These are phyloP conservation scores for Malurus cyaneus DNA, from an alignment of 2,113 vertebrate species.

Conservation along the genomic window DNA sequence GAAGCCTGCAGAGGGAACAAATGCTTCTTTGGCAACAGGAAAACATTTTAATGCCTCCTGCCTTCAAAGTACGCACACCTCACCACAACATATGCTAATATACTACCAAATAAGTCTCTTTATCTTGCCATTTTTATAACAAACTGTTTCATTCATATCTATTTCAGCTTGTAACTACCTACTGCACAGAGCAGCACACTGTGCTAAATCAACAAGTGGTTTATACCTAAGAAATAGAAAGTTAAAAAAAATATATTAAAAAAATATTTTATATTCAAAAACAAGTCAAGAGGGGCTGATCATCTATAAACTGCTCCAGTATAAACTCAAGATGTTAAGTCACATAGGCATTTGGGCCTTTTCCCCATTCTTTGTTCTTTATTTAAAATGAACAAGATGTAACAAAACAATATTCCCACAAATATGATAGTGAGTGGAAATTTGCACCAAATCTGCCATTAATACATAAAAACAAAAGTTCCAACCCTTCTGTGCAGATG, in stretches of 20 bases:
- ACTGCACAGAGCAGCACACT: not conserved
- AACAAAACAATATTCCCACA: slow-evolving; percentile 4
- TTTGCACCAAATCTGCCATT: not conserved
- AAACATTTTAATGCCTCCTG: slow-evolving; percentile 49
- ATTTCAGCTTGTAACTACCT: slow-evolving; percentile 33
- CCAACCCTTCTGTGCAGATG: not conserved
- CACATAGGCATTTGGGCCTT: not conserved
- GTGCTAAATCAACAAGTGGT: slow-evolving; percentile 18
- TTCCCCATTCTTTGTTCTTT: not conserved
- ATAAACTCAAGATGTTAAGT: not conserved
- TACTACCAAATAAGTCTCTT: slow-evolving; percentile 54
- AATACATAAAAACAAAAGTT: not conserved
- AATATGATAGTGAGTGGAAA: not conserved
- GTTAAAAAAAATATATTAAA: not conserved
- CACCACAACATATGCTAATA: slow-evolving; percentile 41
- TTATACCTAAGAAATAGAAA: not conserved
- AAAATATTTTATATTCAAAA: not conserved
- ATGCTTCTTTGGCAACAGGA: slow-evolving; percentile 65
- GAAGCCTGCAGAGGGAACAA: slow-evolving; percentile 44
- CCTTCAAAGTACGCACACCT: slow-evolving; percentile 48
- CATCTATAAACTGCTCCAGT: not conserved
- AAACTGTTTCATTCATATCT: slow-evolving; percentile 52
- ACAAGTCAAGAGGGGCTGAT: not conserved
- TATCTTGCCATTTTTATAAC: slow-evolving; percentile 59
- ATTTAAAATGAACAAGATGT: not conserved